A percentile compares a stretch with the other conserved stretches of the same genome.
Evolutionary conservation across 2,888 invertebrate genomes (phyloP).

Genomic region (Andricus quercusramuli): DNA sequence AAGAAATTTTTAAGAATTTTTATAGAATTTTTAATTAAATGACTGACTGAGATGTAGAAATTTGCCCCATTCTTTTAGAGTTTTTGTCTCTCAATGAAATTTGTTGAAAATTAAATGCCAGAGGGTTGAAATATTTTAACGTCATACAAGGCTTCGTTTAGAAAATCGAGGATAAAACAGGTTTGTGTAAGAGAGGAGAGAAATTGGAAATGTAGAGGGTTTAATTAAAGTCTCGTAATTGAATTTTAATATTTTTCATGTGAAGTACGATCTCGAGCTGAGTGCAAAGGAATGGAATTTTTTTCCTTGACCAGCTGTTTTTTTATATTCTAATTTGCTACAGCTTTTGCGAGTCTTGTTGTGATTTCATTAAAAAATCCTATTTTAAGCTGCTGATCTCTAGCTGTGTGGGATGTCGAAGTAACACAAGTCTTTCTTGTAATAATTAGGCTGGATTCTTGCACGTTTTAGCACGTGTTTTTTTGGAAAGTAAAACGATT

Average conservation of each 20-base stretch:
- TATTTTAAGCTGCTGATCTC: not conserved
- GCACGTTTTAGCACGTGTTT: slow-evolving; percentile 9
- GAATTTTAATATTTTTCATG: slow-evolving; percentile 38
- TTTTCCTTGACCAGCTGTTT: not conserved
- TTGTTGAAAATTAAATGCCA: not conserved
- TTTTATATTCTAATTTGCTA: not conserved
- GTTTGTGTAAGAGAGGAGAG: not conserved
- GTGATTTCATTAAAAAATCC: not conserved
- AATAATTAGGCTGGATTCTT: not conserved
- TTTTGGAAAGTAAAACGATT: not conserved
- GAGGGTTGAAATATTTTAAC: slow-evolving; percentile 11
- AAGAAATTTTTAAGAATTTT: not conserved
- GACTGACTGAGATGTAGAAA: not conserved
- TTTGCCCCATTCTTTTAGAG: not conserved
- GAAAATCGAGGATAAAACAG: slow-evolving; percentile 18
- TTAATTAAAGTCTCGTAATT: slow-evolving; percentile 38
- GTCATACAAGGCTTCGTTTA: slow-evolving; percentile 7
- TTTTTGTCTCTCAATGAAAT: not conserved
- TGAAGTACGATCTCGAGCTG: slow-evolving; percentile 1
- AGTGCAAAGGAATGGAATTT: slow-evolving; percentile 9
- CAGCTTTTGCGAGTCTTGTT: not conserved
- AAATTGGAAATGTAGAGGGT: slow-evolving; percentile 4
- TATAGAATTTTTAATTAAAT: not conserved
- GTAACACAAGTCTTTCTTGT: not conserved
- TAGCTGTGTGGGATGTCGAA: not conserved